These are phyloP conservation scores for Nerophis lumbriciformis DNA, from an alignment of 2,113 vertebrate species.

Conservation along the genomic window DNA sequence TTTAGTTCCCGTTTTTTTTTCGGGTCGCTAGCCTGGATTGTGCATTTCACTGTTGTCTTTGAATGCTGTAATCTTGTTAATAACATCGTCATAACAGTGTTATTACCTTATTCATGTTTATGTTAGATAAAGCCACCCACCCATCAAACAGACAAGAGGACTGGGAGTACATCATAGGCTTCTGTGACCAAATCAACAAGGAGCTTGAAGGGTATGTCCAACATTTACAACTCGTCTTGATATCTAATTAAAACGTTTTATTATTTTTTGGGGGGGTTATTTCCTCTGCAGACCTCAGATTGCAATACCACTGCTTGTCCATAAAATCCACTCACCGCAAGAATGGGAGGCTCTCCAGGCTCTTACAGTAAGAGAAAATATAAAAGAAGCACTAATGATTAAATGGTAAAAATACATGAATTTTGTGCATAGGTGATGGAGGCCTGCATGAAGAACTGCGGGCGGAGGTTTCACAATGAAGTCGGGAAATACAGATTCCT, in stretches of 20 bases:
- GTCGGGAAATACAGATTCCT: conserved; percentile 94
- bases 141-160: conserved; percentile 94
- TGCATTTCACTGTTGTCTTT: conserved; percentile 20
- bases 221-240: background rate
- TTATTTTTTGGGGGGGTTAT: conserved; percentile 5
- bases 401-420: background rate
- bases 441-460: conserved; percentile 98
- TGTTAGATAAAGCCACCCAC: conserved; percentile 93
- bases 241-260: background rate
- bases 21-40: conserved; percentile 3
- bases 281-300: conserved; percentile 83
- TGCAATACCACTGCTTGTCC: conserved; percentile 85
- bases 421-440: conserved; percentile 81
- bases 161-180: conserved; percentile 98
- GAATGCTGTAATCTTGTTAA: background rate
- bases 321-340: conserved; percentile 94
- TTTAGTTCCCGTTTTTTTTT: background rate
- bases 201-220: conserved; percentile 87
- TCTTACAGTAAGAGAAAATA: conserved; percentile 83
- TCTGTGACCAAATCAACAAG: conserved; percentile 98
- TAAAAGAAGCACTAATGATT: background rate
- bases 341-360: conserved; percentile 98
- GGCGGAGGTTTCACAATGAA: conserved; percentile 91
- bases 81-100: background rate
- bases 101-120: background rate